phyloP scores from a whole-genome alignment of 2,113 vertebrate species.

The Pseudorasbora parva region DNA sequence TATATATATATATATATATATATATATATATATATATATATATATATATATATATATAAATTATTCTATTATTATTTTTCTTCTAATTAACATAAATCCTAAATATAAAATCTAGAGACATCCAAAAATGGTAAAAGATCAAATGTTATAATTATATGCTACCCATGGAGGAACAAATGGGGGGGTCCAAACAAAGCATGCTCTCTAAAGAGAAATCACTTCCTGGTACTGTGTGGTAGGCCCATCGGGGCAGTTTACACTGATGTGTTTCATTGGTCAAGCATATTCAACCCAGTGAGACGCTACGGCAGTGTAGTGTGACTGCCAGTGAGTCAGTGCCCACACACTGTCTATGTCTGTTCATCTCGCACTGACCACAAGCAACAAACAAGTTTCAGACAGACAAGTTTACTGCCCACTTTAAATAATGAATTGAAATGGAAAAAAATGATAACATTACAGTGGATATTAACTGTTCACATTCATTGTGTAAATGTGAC shows the following conservation, averaged over 20 bases:
- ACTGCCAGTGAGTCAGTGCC: conserved; percentile 28
- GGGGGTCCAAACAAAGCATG: conserved; percentile 70
- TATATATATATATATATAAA: no score
- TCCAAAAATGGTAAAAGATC: background rate
- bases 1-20: no score
- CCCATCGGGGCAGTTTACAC: conserved; percentile 44
- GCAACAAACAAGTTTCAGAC: background rate
- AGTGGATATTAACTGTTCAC: no score
- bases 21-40: no score
- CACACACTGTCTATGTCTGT: conserved; percentile 23
- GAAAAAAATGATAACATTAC: background rate
- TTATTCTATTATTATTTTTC: no score
- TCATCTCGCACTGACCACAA: conserved; percentile 15
- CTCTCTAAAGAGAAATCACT: conserved; percentile 63
- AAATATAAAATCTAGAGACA: background rate
- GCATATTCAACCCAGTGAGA: conserved; percentile 15
- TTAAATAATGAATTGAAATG: conserved; percentile 1
- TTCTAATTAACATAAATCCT: background rate
- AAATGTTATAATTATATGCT: no score
- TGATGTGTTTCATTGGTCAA: conserved; percentile 54
- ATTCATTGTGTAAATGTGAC: conserved; percentile 3
- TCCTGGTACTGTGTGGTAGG: conserved; percentile 75
- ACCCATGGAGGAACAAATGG: conserved; percentile 17
- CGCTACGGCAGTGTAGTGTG: conserved; percentile 51
- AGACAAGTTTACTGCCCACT: background rate